Evolutionary conservation across 2,888 invertebrate genomes (phyloP).

Genomic region (Phengaris alcon): DNA sequence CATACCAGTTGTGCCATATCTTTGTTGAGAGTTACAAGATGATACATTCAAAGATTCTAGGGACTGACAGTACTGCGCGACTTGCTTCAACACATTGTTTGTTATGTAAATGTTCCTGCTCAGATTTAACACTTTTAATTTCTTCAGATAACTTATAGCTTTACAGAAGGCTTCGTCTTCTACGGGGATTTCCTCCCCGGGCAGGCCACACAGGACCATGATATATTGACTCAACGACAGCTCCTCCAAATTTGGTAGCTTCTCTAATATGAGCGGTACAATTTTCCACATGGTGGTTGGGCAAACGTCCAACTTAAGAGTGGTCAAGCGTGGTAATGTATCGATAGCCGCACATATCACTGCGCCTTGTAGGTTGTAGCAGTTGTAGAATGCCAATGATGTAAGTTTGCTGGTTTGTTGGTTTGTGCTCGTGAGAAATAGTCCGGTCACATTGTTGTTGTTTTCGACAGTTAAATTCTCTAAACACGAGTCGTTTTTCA

Average conservation of each 20-base stretch:
- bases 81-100: slow-evolving; percentile 71
- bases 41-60: slow-evolving; percentile 69
- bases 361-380: slow-evolving; percentile 66
- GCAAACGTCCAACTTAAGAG: slow-evolving; percentile 61
- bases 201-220: slow-evolving; percentile 31
- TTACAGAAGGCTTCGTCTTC: slow-evolving; percentile 60
- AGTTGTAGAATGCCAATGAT: slow-evolving; percentile 64
- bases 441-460: slow-evolving; percentile 66
- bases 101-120: slow-evolving; percentile 70
- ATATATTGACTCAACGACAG: slow-evolving; percentile 65
- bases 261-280: slow-evolving; percentile 58
- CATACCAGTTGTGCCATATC: slow-evolving; percentile 51
- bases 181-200: slow-evolving; percentile 37
- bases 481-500: slow-evolving; percentile 59
- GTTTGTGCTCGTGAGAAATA: slow-evolving; percentile 59
- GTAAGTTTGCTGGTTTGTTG: slow-evolving; percentile 48
- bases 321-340: slow-evolving; percentile 53
- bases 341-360: slow-evolving; percentile 60
- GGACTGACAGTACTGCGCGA: slow-evolving; percentile 69
- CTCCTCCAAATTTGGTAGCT: slow-evolving; percentile 58
- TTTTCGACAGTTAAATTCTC: slow-evolving; percentile 60
- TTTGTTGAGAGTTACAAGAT: slow-evolving; percentile 59
- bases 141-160: slow-evolving; percentile 58
- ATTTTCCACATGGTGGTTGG: slow-evolving; percentile 64
- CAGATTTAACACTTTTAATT: slow-evolving; percentile 68